A percentile compares a stretch with the other conserved stretches of the same genome.
Conservation (phyloP, 1,140 invertebrate species). For the Danaus melanippus region DNA sequence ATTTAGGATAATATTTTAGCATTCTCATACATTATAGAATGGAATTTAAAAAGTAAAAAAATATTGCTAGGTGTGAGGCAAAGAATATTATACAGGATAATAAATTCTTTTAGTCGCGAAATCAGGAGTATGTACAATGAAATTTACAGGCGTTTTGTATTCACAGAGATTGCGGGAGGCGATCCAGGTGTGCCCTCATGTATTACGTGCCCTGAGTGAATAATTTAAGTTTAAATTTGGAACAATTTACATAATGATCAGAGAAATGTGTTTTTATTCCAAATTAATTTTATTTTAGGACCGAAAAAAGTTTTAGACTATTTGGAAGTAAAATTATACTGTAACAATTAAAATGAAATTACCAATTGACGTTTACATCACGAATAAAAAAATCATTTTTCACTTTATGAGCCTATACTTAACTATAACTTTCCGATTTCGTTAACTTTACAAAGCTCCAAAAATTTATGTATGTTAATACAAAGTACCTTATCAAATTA, state of each 20-base stretch:
- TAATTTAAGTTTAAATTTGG: too few species aligned
- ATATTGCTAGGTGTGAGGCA: not conserved
- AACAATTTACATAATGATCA: too few species aligned
- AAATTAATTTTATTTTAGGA: conserved; percentile 4
- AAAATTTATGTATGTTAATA: too few species aligned
- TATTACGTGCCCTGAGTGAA: conserved; percentile 4
- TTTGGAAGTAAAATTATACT: not conserved
- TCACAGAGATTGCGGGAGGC: conserved; percentile 5
- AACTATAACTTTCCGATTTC: too few species aligned
- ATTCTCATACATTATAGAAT: not conserved
- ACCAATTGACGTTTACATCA: too few species aligned
- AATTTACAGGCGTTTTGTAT: conserved; percentile 9
- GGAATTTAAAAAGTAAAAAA: not conserved
- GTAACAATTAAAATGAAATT: not conserved
- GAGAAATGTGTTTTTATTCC: not conserved
- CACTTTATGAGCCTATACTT: too few species aligned
- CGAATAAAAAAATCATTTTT: too few species aligned
- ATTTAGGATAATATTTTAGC: not conserved
- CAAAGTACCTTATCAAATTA: too few species aligned
- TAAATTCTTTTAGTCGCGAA: too few species aligned
- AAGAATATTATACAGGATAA: conserved; percentile 5
- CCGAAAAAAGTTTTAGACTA: too few species aligned
- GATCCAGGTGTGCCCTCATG: conserved; percentile 8
- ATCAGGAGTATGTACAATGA: too few species aligned
- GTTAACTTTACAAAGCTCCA: too few species aligned